Percentiles rank a stretch among this genome's conserved stretches.
These are phyloP conservation scores for Ceratosolen fusciceps DNA, from an alignment of 1,140 invertebrate genomes.

Conservation along the genomic window DNA sequence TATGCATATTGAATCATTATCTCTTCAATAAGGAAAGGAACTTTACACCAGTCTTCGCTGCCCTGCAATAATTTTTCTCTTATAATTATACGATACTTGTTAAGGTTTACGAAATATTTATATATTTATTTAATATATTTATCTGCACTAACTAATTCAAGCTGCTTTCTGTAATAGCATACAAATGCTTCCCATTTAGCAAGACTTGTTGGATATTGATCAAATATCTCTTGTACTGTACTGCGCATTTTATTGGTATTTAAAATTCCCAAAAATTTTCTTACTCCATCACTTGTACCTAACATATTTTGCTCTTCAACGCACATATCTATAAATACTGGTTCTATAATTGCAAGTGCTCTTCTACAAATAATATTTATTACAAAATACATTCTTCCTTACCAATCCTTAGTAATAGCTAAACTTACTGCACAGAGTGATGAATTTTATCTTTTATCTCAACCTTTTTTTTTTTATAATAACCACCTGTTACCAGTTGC, in stretches of 20 bases:
- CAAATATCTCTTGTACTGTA: conserved; percentile 55
- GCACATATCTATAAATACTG: conserved; percentile 78
- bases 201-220: conserved; percentile 60
- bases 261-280: conserved; percentile 79
- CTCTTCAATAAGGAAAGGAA: conserved; percentile 79
- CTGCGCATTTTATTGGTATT: conserved; percentile 74
- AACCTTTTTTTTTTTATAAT: conserved; percentile 84
- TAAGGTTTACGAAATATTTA: background rate
- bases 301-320: conserved; percentile 84
- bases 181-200: conserved; percentile 76
- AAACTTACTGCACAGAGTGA: conserved; percentile 79
- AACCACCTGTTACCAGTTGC: conserved; percentile 82
- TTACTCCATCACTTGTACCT: conserved; percentile 75
- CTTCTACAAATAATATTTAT: conserved; percentile 71
- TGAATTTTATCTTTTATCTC: conserved; percentile 79
- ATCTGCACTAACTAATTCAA: conserved; percentile 55
- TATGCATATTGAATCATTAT: conserved; percentile 88
- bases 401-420: background rate
- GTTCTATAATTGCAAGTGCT: conserved; percentile 78
- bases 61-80: conserved; percentile 63
- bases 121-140: conserved; percentile 55
- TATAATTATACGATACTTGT: background rate
- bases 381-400: background rate
- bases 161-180: conserved; percentile 64
- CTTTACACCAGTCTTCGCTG: conserved; percentile 54